Conservation (phyloP, 2,797 vertebrate species). For the Ptychobarbus kaznakovi region DNA sequence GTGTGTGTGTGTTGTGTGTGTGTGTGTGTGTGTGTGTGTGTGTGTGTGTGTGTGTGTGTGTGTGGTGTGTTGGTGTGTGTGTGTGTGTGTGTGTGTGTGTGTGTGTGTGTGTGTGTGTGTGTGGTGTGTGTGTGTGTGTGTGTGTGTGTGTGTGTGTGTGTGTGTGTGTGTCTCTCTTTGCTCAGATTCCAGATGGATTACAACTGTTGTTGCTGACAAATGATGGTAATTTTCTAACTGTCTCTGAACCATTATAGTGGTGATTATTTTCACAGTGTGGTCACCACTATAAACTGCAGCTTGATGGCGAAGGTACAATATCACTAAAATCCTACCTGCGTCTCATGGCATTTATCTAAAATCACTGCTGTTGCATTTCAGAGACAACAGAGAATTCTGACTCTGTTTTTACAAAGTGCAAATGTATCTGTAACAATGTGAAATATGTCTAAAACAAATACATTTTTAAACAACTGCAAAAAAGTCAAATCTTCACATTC, state of each 20-base stretch:
- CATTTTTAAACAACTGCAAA: not conserved
- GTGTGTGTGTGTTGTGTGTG: not conserved
- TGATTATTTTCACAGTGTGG: constrained; percentile 33
- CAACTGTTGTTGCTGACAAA: constrained; percentile 36
- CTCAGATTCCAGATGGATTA: constrained; percentile 24
- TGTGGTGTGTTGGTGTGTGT: not conserved
- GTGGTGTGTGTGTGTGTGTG: not conserved
- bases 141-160: not conserved
- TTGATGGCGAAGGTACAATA: not conserved
- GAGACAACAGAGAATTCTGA: not conserved
- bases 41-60: no score
- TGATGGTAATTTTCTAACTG: constrained; percentile 27
- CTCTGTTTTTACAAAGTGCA: not conserved
- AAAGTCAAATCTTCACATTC: no score
- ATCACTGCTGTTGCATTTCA: not conserved
- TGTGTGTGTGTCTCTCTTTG: not conserved
- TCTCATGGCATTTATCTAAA: not conserved
- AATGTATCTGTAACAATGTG: not conserved
- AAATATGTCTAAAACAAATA: not conserved
- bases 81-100: not conserved
- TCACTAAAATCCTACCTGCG: not conserved
- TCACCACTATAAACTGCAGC: constrained; percentile 22
- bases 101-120: not conserved
- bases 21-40: not conserved
- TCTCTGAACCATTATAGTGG: constrained; percentile 25